phyloP scores from a whole-genome alignment of 2,888 invertebrate species.

The Hypercompe scribonia region DNA sequence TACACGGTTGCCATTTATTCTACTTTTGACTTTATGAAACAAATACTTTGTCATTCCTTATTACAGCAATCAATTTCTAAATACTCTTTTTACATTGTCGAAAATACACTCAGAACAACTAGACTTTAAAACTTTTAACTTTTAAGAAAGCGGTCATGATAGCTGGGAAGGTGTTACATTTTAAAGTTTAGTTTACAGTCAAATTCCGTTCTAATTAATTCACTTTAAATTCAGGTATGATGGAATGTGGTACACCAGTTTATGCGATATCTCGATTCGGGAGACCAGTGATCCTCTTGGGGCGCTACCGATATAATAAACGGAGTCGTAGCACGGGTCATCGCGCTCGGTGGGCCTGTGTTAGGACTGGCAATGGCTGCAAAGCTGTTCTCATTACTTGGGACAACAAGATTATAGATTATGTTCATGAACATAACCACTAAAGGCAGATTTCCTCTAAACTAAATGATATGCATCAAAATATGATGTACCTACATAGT shows the following conservation, averaged over 20 bases:
- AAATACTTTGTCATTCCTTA: too few species aligned
- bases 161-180: too few species aligned
- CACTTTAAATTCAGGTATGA: slow-evolving; percentile 1
- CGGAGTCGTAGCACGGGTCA: slow-evolving; percentile 58
- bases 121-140: too few species aligned
- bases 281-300: slow-evolving; percentile 59
- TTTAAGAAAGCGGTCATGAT: too few species aligned
- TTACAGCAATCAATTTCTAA: background rate
- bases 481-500: too few species aligned
- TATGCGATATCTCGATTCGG: slow-evolving; percentile 17
- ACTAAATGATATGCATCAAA: background rate
- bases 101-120: background rate
- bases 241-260: slow-evolving; percentile 3
- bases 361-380: slow-evolving; percentile 51
- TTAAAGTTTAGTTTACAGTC: background rate
- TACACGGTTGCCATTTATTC: too few species aligned
- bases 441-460: background rate
- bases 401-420: slow-evolving; percentile 14
- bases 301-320: slow-evolving; percentile 63
- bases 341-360: slow-evolving; percentile 66
- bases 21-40: too few species aligned
- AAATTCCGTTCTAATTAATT: background rate
- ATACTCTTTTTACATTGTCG: background rate
- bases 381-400: slow-evolving; percentile 26
- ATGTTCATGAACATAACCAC: slow-evolving; percentile 25